Conservation (phyloP, 2,888 invertebrate genomes). For the Drosophila acutilabella region DNA sequence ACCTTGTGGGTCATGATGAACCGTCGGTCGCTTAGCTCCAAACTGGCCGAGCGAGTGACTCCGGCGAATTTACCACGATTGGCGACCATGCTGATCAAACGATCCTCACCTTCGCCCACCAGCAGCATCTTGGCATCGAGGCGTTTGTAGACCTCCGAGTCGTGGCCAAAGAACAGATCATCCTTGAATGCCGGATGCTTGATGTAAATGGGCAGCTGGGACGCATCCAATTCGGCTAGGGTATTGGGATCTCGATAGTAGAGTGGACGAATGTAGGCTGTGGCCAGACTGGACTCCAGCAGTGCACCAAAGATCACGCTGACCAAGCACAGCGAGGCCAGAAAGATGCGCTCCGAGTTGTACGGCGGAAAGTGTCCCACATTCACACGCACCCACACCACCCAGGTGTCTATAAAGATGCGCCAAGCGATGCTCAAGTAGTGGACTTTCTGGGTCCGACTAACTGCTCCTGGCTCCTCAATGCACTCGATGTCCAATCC, state of each 20-base stretch:
- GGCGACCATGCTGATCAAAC: slow-evolving; percentile 75
- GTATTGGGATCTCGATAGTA: slow-evolving; percentile 84
- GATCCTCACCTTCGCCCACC: slow-evolving; percentile 71
- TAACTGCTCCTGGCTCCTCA: neutral
- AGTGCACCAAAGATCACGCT: slow-evolving; percentile 84
- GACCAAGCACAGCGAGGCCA: slow-evolving; percentile 83
- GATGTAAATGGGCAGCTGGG: slow-evolving; percentile 81
- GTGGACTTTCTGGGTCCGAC: neutral
- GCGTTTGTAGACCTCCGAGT: slow-evolving; percentile 77
- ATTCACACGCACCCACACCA: slow-evolving; percentile 83
- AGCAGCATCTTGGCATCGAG: slow-evolving; percentile 78
- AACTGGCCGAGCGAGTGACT: slow-evolving; percentile 79
- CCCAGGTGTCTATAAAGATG: slow-evolving; percentile 82
- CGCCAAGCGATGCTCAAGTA: slow-evolving; percentile 56
- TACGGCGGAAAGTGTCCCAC: slow-evolving; percentile 82
- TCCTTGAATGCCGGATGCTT: slow-evolving; percentile 84
- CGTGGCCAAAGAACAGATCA: slow-evolving; percentile 82
- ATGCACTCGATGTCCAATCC: slow-evolving; percentile 50
- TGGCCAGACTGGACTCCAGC: slow-evolving; percentile 85
- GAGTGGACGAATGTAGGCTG: slow-evolving; percentile 83
- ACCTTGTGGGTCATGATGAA: slow-evolving; percentile 79
- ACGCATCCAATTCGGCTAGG: slow-evolving; percentile 81
- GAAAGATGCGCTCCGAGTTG: slow-evolving; percentile 83
- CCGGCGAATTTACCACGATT: slow-evolving; percentile 74
- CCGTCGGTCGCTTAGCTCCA: slow-evolving; percentile 76